Conservation (phyloP, 92 coral and sea anemone genomes). For the Diadumene lineata region DNA sequence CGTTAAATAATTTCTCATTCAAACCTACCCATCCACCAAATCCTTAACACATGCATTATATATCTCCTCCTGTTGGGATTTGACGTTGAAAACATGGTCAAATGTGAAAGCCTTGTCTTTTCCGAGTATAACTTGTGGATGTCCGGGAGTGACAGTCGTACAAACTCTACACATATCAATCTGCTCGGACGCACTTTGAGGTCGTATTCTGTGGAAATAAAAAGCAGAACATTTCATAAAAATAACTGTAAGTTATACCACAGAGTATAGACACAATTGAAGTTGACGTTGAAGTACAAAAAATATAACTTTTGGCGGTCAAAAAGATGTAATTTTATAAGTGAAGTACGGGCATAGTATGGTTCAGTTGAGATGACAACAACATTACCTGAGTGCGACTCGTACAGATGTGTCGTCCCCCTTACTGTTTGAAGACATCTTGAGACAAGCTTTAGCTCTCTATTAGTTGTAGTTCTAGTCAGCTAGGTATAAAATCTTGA, state of each 20-base stretch:
- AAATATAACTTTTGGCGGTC: slow-evolving; percentile 13
- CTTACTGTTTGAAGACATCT: slow-evolving; percentile 35
- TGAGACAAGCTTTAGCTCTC: slow-evolving; percentile 10
- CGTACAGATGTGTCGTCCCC: slow-evolving; percentile 91
- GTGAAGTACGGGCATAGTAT: slow-evolving; percentile 34
- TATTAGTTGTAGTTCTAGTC: slow-evolving; percentile 17
- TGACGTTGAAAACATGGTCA: slow-evolving; percentile 84
- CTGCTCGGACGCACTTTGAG: slow-evolving; percentile 98
- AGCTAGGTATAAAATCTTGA: slow-evolving; percentile 15
- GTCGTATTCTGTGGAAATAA: slow-evolving; percentile 80
- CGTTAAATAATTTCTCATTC: neutral
- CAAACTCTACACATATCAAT: slow-evolving; percentile 97
- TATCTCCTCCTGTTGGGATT: slow-evolving; percentile 74
- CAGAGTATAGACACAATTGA: neutral
- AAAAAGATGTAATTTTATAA: slow-evolving; percentile 1
- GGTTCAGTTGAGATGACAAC: slow-evolving; percentile 29
- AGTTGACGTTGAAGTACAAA: neutral
- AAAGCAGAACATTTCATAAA: slow-evolving; percentile 30
- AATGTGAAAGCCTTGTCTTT: slow-evolving; percentile 98
- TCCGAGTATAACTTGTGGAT: slow-evolving; percentile 96
- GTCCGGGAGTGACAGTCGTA: slow-evolving; percentile 82
- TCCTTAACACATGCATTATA: slow-evolving; percentile 83
- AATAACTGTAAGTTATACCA: slow-evolving; percentile 12
- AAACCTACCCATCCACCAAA: slow-evolving; percentile 90
- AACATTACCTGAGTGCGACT: slow-evolving; percentile 88